Base-by-base conservation (phyloP, 2,888 invertebrate species). In the Orchesellides sinensis region DNA sequence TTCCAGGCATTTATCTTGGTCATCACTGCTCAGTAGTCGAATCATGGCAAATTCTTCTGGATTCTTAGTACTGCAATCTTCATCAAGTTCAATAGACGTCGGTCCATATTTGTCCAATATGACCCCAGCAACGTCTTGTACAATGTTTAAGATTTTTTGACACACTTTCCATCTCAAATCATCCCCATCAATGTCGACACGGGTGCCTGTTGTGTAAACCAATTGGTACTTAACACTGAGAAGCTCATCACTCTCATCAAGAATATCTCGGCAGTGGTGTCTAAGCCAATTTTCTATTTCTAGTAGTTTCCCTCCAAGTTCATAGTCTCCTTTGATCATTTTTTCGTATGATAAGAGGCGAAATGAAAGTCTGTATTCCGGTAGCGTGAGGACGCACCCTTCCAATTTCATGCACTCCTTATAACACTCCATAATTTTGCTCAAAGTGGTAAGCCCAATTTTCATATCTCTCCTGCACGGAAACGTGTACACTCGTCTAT, bases 211-310 rank as follows among this genome's bases (percentile, higher is more conserved):
- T 2, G 85, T 85, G 68, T 87, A 87, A 6, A 87, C 73, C 12
- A 86, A 21, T 35, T 87, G 87, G 45, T 86, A 84, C 21, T 85
- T 86, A 52, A 80, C 85, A 27, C 78, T 84, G 4, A 86, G 45
- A 3, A 87, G 72, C 35, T 87, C 87, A 49, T 87, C 87, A n/a
- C 86, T 85, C 40, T 87, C 87, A 52, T 87, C 87, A n/a, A 87
- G 35, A 19, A 87, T 32, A 35, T 87, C 87, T 3, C 85, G 25
- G 10, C 56, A 61, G 59, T 83, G 52, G 0, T 32, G 1, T 17
- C 79, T 59, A 1, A 86, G 19, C 84, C 84, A 85, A 2, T 83
- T 47, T 19, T 83, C 49, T 4, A 35, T 35, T 8, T 54, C 17
- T 10, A 75, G n/a, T 1, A 83, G 19, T 19, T 45, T 25, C 2